These are phyloP conservation scores for Ctenomys sociabilis DNA, from an alignment of 2,113 vertebrate species.

Conservation along the genomic window DNA sequence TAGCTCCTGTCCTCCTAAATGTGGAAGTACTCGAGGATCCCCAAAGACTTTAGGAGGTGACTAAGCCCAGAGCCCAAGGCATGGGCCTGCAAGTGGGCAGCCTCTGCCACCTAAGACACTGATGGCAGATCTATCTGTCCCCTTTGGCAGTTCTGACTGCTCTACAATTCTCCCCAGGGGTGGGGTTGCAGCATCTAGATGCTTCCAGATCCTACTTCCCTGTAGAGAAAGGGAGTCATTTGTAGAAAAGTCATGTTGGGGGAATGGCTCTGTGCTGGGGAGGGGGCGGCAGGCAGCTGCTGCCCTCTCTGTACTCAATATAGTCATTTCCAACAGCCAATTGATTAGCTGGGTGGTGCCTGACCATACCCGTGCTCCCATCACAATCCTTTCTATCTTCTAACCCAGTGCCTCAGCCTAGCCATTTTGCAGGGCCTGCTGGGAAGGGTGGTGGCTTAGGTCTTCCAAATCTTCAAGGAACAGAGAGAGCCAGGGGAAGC, in stretches of 20 bases:
- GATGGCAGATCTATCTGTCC: not conserved
- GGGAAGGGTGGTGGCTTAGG: not conserved
- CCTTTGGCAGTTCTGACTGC: not conserved
- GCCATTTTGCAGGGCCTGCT: not conserved
- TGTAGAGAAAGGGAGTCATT: not conserved
- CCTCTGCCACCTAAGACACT: not conserved
- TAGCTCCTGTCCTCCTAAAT: not conserved
- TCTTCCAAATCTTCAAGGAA: not conserved
- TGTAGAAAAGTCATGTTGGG: not conserved
- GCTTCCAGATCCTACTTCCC: not conserved
- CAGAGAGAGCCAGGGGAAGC: not conserved
- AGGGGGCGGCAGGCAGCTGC: not conserved
- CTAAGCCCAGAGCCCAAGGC: not conserved
- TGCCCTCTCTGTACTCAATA: conserved; percentile 19
- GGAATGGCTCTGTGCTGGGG: not conserved
- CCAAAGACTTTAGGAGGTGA: not conserved
- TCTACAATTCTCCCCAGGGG: not conserved
- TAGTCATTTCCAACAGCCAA: not conserved
- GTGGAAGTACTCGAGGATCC: not conserved
- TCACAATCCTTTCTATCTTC: not conserved
- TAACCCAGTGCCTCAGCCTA: not conserved
- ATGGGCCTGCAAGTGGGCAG: rapidly evolving
- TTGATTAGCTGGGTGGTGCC: not conserved
- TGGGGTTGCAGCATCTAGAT: not conserved
- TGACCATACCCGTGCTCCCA: not conserved